These are phyloP conservation scores for Aspidiotus destructor DNA, from an alignment of 2,888 invertebrate species.

Conservation along the genomic window DNA sequence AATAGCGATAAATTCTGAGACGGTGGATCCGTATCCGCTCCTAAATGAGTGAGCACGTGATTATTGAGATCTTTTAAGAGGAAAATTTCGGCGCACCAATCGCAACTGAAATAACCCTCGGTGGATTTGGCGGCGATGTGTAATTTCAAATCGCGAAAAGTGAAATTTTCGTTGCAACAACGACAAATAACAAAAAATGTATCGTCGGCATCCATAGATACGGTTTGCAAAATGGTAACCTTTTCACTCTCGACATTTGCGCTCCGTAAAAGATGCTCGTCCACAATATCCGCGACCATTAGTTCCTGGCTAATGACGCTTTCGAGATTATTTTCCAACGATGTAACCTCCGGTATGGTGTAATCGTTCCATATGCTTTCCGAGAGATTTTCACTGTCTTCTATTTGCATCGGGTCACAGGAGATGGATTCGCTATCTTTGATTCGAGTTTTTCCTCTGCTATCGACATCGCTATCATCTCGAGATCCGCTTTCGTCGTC, in stretches of 20 bases:
- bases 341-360: constrained; percentile 20
- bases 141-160: constrained; percentile 20
- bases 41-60: constrained; percentile 21
- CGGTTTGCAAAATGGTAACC: constrained; percentile 25
- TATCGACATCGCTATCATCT: too few species aligned
- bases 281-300: constrained; percentile 17
- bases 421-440: constrained; percentile 19
- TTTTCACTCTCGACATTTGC: constrained; percentile 1
- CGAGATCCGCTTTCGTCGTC: too few species aligned
- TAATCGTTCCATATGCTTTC: constrained; percentile 31
- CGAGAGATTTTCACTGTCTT: constrained; percentile 16
- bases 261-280: constrained; percentile 15
- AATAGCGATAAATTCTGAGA: too few species aligned
- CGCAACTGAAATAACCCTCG: constrained; percentile 26
- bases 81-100: constrained; percentile 28
- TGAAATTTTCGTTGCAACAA: constrained; percentile 28
- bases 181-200: constrained; percentile 23
- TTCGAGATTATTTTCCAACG: constrained; percentile 28
- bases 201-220: constrained; percentile 22
- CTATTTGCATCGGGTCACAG: constrained; percentile 13
- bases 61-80: constrained; percentile 26
- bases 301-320: constrained; percentile 21
- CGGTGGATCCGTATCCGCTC: neutral
- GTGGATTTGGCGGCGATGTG: constrained; percentile 25
- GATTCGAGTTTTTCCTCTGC: too few species aligned